Evolutionary conservation across 2,113 vertebrate genomes (phyloP), one percentile per base, ranked within the genome.

Genomic region (Nyctibius bracteatus): DNA sequence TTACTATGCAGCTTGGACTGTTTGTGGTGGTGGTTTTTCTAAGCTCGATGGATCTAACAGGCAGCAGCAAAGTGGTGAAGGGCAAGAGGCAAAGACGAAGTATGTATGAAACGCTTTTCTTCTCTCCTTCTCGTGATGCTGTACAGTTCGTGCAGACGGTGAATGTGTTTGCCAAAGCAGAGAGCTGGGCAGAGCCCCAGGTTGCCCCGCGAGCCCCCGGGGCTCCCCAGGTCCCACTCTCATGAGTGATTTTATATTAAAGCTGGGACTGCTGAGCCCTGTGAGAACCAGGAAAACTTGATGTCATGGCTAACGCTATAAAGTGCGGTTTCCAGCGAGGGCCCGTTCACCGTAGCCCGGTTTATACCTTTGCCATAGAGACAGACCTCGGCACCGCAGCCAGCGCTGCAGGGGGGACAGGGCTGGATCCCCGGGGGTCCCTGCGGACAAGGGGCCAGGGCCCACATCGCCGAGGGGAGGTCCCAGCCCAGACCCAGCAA

Each of bases 1-100:
- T 98, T 99, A 99, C 99, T 99, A 99, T 99, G 99, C 99, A 98
- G 99, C 99, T 99, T 98, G 98, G 99, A 99, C 98, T 99, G 98
- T 97, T 99, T 98, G 98, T 97, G 92, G 98, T 99, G 98, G 98
- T 98, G 99, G 96, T 99, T 98, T 98, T 99, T 98, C 98, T 99
- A 97, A 99, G 98, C 98, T 99, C 98, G 92, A 98, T 98, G 98
- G 99, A 99, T 98, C 98, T 99, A 89, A 92, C 98, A 46, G 97
- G 98, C 81, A 98, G 98, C 98, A 98, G 98, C 97, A 99, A 98
- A 96, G 98, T 98, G 90, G 97, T 97, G 97, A 99, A 98, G 98
- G 98, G 98, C 94, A 99, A 99, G 97, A 98, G 99, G 96, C 99
- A 99, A 96, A 99, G 98, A 98, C 98, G 99, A 97, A 99, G 99